Percentiles rank a stretch among this genome's conserved stretches.
These are phyloP conservation scores for Meteorus colon DNA, from an alignment of 2,888 invertebrate species.

Conservation along the genomic window DNA sequence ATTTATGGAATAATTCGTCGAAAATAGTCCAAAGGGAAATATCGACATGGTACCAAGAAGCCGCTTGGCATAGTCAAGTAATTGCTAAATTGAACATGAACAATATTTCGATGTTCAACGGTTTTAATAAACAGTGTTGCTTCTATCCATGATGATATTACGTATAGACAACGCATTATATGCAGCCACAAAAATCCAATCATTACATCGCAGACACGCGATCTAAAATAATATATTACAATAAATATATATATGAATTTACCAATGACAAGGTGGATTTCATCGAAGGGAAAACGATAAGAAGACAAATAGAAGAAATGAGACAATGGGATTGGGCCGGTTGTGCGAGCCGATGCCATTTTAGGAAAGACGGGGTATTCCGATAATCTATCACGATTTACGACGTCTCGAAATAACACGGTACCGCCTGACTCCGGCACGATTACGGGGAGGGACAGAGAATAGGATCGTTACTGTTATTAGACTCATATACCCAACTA, in stretches of 20 bases:
- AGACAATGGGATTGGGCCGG: neutral
- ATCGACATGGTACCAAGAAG: no score
- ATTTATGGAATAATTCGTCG: no score
- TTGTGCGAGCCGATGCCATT: constrained; percentile 22
- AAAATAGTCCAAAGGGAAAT: no score
- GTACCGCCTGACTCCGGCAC: constrained; percentile 55
- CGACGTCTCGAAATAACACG: constrained; percentile 55
- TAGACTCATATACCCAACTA: constrained; percentile 44
- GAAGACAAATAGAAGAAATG: neutral
- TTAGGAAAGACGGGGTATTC: constrained; percentile 44
- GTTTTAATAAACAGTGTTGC: constrained; percentile 15
- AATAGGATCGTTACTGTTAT: constrained; percentile 50
- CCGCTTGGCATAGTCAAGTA: no score
- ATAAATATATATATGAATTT: constrained; percentile 17
- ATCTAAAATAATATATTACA: neutral
- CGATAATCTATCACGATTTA: constrained; percentile 59
- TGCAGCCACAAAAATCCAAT: constrained; percentile 1
- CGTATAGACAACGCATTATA: neutral
- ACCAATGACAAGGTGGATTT: neutral
- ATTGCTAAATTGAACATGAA: no score
- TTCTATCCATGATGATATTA: neutral
- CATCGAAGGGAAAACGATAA: neutral
- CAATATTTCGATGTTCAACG: neutral
- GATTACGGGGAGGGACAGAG: constrained; percentile 49
- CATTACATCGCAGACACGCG: constrained; percentile 7